Evolutionary conservation across 2,888 invertebrate species (phyloP).

Genomic region (Lochmaea crataegi): DNA sequence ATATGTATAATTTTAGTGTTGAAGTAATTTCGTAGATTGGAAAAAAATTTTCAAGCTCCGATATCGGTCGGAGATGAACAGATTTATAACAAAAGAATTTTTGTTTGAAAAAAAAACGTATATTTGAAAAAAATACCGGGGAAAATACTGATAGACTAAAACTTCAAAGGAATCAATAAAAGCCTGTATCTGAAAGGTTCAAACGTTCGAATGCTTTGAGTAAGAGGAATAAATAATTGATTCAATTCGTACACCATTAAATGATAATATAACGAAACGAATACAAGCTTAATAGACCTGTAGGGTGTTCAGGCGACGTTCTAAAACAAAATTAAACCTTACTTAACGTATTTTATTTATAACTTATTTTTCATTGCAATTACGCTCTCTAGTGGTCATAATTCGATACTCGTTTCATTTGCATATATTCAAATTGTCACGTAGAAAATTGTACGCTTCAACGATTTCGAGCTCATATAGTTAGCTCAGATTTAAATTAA

Average conservation of each 20-base stretch:
- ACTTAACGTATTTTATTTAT: too few species aligned
- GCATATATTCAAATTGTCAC: constrained; percentile 43
- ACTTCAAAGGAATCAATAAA: not conserved
- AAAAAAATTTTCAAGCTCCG: too few species aligned
- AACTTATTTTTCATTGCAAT: not conserved
- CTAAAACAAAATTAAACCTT: too few species aligned
- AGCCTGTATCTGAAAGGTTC: not conserved
- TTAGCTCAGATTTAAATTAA: constrained; percentile 40
- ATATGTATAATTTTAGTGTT: too few species aligned
- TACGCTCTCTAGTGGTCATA: constrained; percentile 20
- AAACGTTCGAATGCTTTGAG: not conserved
- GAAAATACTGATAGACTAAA: not conserved
- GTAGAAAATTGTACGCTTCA: constrained; percentile 33
- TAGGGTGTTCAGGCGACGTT: too few species aligned
- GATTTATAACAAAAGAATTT: not conserved
- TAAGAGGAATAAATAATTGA: constrained; percentile 1
- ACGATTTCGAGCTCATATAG: constrained; percentile 29
- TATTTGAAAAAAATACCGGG: not conserved
- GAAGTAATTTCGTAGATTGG: too few species aligned
- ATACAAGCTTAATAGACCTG: not conserved
- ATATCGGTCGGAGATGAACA: not conserved
- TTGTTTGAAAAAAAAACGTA: not conserved
- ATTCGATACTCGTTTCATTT: constrained; percentile 37
- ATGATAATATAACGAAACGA: not conserved
- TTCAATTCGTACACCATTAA: not conserved